Evolutionary conservation across 2,797 vertebrate species (phyloP).

Genomic region (Chloroceryle amazona): DNA sequence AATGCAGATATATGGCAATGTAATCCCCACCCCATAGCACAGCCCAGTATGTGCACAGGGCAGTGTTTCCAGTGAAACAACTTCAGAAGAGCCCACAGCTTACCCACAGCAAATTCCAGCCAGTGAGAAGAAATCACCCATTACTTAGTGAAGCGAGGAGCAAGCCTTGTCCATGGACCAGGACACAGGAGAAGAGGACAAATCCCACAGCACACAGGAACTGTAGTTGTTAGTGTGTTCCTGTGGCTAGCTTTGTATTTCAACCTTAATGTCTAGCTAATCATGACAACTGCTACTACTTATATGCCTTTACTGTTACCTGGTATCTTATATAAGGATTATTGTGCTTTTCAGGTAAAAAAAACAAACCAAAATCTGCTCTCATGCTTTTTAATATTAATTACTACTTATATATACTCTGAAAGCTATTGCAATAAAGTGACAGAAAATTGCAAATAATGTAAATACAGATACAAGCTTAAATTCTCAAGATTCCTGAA

Average conservation of each 20-base stretch:
- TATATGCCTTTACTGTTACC: not conserved
- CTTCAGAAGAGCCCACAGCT: not conserved
- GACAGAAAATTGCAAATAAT: not conserved
- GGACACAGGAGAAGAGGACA: not conserved
- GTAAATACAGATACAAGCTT: not conserved
- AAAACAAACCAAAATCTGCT: not conserved
- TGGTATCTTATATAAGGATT: not conserved
- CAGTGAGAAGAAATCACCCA: not conserved
- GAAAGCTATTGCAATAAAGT: not conserved
- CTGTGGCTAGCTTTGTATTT: not conserved
- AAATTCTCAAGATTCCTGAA: not conserved
- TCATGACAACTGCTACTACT: not conserved
- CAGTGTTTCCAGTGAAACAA: not conserved
- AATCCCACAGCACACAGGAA: not conserved
- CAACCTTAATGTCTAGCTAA: not conserved
- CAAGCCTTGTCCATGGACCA: not conserved
- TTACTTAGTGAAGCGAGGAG: not conserved
- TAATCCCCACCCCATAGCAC: no score
- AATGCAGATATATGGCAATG: not conserved
- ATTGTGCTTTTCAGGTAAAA: not conserved
- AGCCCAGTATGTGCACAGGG: accelerated
- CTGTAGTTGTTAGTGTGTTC: not conserved
- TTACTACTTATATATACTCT: not conserved
- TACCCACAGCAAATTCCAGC: not conserved
- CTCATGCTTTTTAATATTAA: not conserved